Conservation (phyloP, 2,888 invertebrate species). For the Heteromurus nitidus region DNA sequence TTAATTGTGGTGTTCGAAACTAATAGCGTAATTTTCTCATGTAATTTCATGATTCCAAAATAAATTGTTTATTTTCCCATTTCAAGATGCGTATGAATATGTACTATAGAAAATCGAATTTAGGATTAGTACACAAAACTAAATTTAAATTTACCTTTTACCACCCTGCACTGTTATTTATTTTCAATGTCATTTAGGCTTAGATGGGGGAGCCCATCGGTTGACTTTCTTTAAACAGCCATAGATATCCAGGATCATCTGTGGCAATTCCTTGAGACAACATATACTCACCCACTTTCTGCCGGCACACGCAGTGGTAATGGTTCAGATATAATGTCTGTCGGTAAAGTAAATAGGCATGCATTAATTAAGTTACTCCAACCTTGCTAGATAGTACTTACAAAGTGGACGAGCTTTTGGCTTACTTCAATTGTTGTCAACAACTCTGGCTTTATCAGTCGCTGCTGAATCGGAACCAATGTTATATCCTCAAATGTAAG, state of each 20-base stretch:
- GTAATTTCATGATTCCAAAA: background rate
- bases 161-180: background rate
- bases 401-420: no score
- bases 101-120: background rate
- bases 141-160: no score
- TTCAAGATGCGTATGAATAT: background rate
- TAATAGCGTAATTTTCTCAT: background rate
- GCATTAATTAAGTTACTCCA: background rate
- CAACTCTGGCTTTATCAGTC: conserved; percentile 83
- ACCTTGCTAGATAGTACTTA: no score
- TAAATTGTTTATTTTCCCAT: background rate
- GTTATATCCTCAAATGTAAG: conserved; percentile 91
- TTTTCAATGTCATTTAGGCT: no score
- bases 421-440: conserved; percentile 86
- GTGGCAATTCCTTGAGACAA: conserved; percentile 23
- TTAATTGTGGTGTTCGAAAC: no score
- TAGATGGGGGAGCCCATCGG: background rate
- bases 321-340: conserved; percentile 85
- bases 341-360: conserved; percentile 32
- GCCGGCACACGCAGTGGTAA: conserved; percentile 85
- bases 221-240: conserved; percentile 50
- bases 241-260: conserved; percentile 64
- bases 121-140: no score
- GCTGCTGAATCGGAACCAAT: conserved; percentile 89
- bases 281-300: conserved; percentile 79